phyloP scores from a whole-genome alignment of 2,888 invertebrate species.

The Cryptocephalus moraei region DNA sequence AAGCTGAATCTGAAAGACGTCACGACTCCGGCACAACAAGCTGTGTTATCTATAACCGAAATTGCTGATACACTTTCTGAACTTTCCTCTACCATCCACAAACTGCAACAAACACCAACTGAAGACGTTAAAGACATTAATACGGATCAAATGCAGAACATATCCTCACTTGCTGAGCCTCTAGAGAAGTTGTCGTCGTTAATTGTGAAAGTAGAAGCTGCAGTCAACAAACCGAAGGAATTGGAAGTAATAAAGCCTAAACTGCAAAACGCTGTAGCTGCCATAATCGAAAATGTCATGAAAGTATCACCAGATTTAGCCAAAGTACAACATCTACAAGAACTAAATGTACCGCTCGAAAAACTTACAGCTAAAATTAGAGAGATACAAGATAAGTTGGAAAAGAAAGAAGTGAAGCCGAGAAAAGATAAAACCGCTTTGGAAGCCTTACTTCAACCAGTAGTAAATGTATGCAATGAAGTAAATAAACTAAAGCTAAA shows the following conservation, averaged over 20 bases:
- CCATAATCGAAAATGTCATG: no score
- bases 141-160: background rate
- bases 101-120: constrained; percentile 1
- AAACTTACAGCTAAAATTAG: no score
- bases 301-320: no score
- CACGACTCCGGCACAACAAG: no score
- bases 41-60: no score
- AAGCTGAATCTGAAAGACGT: no score
- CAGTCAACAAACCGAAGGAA: background rate
- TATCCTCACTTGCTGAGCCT: background rate
- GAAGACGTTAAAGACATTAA: background rate
- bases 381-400: no score
- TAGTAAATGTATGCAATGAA: background rate
- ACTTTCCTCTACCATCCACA: constrained; percentile 6
- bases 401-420: no score
- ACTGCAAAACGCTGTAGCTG: background rate
- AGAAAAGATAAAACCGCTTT: background rate
- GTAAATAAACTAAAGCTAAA: background rate
- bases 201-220: background rate
- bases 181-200: background rate
- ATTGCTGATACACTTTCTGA: background rate
- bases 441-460: background rate
- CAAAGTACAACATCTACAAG: no score
- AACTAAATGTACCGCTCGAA: no score
- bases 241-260: background rate